These are phyloP conservation scores for Panulirus ornatus DNA, from an alignment of 1,140 invertebrate genomes.

Conservation along the genomic window DNA sequence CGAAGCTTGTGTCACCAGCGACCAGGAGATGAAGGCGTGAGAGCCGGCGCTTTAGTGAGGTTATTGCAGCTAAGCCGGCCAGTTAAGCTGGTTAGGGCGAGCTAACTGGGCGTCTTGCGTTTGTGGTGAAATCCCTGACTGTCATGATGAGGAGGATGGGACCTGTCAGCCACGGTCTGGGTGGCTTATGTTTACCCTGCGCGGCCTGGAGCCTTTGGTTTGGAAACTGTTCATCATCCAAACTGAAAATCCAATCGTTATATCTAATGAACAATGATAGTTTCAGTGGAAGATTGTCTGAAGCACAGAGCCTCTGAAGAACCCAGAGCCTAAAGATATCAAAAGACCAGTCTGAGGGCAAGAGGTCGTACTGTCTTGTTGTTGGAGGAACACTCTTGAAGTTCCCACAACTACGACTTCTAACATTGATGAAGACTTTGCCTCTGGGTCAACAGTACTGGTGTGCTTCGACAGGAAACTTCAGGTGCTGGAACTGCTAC, in stretches of 20 bases:
- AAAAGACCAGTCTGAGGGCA: background rate
- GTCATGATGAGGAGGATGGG: background rate
- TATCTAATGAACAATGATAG: background rate
- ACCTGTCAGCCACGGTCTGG: background rate
- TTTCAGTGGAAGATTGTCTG: background rate
- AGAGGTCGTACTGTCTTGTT: background rate
- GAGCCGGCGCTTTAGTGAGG: constrained; percentile 12
- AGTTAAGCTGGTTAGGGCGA: background rate
- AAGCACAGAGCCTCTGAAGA: background rate
- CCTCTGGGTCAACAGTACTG: too few relatives aligned
- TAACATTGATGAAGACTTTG: too few relatives aligned
- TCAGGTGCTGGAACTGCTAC: background rate
- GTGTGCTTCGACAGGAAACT: too few relatives aligned
- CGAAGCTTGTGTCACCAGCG: background rate
- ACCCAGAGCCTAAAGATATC: background rate
- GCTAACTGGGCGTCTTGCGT: background rate
- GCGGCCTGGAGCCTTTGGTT: background rate
- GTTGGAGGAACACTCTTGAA: background rate
- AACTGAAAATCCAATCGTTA: background rate
- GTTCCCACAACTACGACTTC: too few relatives aligned
- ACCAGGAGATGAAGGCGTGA: background rate
- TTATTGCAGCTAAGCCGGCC: constrained; percentile 17
- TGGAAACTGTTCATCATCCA: background rate
- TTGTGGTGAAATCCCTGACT: background rate
- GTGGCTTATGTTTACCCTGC: constrained; percentile 4